phyloP scores from a whole-genome alignment of 2,888 invertebrate genomes.

The Octonoba sinensis region DNA sequence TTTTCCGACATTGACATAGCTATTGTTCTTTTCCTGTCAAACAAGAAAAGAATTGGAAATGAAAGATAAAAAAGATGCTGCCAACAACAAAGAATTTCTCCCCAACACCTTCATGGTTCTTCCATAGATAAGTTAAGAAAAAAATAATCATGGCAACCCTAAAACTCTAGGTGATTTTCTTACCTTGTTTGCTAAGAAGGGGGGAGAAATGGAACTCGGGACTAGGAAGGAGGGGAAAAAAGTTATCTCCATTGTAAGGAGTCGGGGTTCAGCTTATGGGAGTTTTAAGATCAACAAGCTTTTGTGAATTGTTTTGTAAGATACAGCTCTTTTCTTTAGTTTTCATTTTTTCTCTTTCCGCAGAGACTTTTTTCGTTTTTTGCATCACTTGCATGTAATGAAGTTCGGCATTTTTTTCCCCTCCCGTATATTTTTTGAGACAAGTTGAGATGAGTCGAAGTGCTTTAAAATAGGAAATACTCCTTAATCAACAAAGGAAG shows the following conservation, averaged over 20 bases:
- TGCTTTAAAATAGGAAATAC: no score
- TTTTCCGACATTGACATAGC: no score
- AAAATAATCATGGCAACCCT: constrained; percentile 30
- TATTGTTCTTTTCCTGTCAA: no score
- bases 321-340: constrained; percentile 27
- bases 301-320: constrained; percentile 44
- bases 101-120: no score
- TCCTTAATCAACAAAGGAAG: no score
- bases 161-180: constrained; percentile 35
- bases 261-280: constrained; percentile 27
- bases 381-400: no score
- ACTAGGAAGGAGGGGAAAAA: not conserved
- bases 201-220: not conserved
- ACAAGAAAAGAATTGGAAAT: no score
- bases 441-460: not conserved
- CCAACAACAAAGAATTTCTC: no score
- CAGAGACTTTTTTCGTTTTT: not conserved
- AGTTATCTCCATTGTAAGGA: constrained; percentile 40
- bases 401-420: not conserved
- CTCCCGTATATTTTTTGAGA: not conserved
- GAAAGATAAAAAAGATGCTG: no score
- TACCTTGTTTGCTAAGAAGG: constrained; percentile 45
- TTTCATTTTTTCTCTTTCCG: constrained; percentile 18
- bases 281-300: constrained; percentile 43
- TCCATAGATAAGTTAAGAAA: no score